phyloP scores from a whole-genome alignment of 2,113 vertebrate species.

The Vanacampus margaritifer region DNA sequence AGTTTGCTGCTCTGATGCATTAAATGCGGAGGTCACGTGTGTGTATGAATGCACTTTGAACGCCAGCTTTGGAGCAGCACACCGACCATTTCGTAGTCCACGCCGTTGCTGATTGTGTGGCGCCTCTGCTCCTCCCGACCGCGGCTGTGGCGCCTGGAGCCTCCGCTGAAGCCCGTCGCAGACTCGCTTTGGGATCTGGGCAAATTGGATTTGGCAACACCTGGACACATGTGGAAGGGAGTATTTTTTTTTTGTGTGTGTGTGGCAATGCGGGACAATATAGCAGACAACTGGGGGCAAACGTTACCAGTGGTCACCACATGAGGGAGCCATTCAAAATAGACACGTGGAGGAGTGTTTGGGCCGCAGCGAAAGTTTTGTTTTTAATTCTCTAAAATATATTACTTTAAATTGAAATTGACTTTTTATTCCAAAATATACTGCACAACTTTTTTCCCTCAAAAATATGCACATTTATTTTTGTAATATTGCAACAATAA shows the following conservation, averaged over 20 bases:
- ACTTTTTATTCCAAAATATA: no score
- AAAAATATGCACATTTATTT: background rate
- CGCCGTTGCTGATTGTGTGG: slow-evolving; percentile 89
- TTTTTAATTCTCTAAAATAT: no score
- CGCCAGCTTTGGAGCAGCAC: background rate
- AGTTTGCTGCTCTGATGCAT: no score
- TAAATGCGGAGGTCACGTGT: background rate
- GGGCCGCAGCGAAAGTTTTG: background rate
- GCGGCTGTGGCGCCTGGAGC: slow-evolving; percentile 66
- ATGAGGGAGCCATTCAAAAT: slow-evolving; percentile 41
- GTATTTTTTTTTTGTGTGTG: background rate
- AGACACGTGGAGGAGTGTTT: background rate
- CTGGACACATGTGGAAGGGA: slow-evolving; percentile 29
- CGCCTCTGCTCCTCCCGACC: slow-evolving; percentile 80
- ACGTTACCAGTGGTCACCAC: slow-evolving; percentile 31
- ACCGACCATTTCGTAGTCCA: slow-evolving; percentile 93
- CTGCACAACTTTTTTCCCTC: no score
- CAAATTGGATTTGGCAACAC: slow-evolving; percentile 59
- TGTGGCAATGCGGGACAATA: background rate
- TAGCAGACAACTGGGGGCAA: background rate
- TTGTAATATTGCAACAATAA: background rate
- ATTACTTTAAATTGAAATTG: no score
- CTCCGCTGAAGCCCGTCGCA: slow-evolving; percentile 56
- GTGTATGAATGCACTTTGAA: background rate
- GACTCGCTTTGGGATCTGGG: slow-evolving; percentile 75